Evolutionary conservation across 2,113 vertebrate species (phyloP), one percentile per base, ranked within the genome.

Genomic region (Peromyscus polionotus): DNA sequence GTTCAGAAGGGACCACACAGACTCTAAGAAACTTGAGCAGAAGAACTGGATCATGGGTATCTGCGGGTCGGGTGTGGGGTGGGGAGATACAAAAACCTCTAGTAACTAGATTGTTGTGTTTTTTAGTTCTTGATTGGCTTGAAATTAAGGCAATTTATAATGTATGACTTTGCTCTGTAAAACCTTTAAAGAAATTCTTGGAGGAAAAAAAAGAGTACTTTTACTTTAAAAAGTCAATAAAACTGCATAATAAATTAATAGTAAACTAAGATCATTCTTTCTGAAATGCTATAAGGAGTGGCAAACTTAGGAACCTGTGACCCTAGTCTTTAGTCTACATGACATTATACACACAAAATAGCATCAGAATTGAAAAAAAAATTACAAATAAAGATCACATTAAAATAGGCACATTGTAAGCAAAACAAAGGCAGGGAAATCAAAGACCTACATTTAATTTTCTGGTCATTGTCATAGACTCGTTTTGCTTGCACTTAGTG

Each of bases 11-110:
- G 87, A 88, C 93, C 96, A 95, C 90, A 95, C 67, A 88, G 88
- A 92, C n/a, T 28, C 73, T n/a, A 81, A 92, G 86, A 93, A 86
- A 91, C 45, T 72, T 97, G 89, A 96, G 76, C 75, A 96, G 88
- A 96, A 90, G 57, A 87, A 77, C 3, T 31, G 79, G 70, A 80
- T 90, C 54, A 7, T 84, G 33, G 45, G 22, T 70, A 57, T 48
- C 72, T 92, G 85, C 77, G 24, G 7, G 14, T 0, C 24, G 57
- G 10, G 51, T 42, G 42, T 42, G 45, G 76, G 48, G 19, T 42
- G 48, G 59, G 26, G 14, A 54, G 13, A 28, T n/a, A 81, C 51
- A 80, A 88, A 97, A 96, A 61, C 86, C 12, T 84, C 68, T 73
- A 83, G 39, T 63, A 94, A 93, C 61, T 72, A 79, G 63, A 65